Evolutionary conservation across 2,888 invertebrate genomes (phyloP), one percentile per base, ranked within the genome.

Genomic region (Macaria notata): DNA sequence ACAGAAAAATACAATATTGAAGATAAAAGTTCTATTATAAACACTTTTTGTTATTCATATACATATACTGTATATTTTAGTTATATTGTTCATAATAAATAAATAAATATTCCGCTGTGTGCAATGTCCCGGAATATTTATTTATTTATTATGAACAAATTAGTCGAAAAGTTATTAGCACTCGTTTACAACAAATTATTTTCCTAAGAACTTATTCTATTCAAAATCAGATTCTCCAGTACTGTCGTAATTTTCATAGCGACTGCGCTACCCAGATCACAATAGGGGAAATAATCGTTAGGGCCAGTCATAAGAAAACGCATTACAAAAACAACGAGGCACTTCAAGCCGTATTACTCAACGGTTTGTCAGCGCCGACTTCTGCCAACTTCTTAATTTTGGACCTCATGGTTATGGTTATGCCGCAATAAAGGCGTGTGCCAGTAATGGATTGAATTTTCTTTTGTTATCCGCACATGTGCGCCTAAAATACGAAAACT

Each of bases 211-310:
- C 19, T 19, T 19, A 19, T 19, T 19, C 2, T 19, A 19, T 19
- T 19, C 19, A 19, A 8, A 8, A n/a, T 41, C 4, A 41, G 4
- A 41, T 8, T n/a, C 9, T 51, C 3, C 1, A 36, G 45, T 55
- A 55, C 59, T 59, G 59, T n/a, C n/a, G 31, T 6, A 31, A 38
- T 30, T 8, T 49, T 36, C 29, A 8, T 5, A 33, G 4, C 38
- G 9, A 38, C 31, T 38, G 38, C 46, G 76, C 71, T 78, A 79
- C 78, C 74, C 78, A 75, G 75, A 78, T 78, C 84, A 88, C 90
- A 90, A 88, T 88, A 79, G 86, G 75, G 74, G 80, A 78, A 83
- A 88, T 90, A 88, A 90, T 90, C 88, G 89, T 89, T 89, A 88
- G 86, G 86, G 84, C 79, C 77, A 83, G 83, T 83, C 85, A 84